These are phyloP conservation scores for Sebastes elongatus DNA, from an alignment of 2,797 vertebrate species.

Conservation along the genomic window DNA sequence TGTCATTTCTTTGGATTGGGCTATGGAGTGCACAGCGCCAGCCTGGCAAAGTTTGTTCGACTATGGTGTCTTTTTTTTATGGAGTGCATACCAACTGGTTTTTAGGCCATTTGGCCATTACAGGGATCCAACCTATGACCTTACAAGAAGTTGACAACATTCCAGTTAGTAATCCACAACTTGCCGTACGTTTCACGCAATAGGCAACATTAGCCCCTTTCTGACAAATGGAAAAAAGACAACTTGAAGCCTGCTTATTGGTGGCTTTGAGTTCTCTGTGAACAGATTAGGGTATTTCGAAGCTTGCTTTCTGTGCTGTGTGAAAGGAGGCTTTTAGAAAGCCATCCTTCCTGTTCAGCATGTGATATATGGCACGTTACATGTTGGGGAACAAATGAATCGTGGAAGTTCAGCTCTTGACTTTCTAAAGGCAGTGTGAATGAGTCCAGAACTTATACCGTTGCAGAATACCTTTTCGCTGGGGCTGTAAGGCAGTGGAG, in stretches of 20 bases:
- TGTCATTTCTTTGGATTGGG: slow-evolving; percentile 1
- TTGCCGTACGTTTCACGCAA: neutral
- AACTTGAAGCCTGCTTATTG: neutral
- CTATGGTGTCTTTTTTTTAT: neutral
- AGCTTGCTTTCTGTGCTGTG: neutral
- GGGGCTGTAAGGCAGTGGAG: neutral
- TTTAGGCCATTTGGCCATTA: neutral
- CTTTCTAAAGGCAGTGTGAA: neutral
- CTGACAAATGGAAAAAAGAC: neutral
- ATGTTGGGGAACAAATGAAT: neutral
- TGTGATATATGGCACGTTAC: neutral
- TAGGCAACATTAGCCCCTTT: neutral
- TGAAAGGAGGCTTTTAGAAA: neutral
- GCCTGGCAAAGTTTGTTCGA: neutral
- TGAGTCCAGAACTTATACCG: neutral
- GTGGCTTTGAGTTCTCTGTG: neutral
- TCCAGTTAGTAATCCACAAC: neutral
- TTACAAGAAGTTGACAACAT: neutral
- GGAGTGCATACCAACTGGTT: neutral
- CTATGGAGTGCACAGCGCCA: neutral
- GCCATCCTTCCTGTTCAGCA: neutral
- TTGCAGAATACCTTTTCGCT: neutral
- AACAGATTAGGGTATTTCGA: neutral
- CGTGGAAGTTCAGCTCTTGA: neutral
- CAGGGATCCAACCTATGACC: neutral